Conservation (phyloP, 2,797 vertebrate genomes). For the Ctenopoma multispine region DNA sequence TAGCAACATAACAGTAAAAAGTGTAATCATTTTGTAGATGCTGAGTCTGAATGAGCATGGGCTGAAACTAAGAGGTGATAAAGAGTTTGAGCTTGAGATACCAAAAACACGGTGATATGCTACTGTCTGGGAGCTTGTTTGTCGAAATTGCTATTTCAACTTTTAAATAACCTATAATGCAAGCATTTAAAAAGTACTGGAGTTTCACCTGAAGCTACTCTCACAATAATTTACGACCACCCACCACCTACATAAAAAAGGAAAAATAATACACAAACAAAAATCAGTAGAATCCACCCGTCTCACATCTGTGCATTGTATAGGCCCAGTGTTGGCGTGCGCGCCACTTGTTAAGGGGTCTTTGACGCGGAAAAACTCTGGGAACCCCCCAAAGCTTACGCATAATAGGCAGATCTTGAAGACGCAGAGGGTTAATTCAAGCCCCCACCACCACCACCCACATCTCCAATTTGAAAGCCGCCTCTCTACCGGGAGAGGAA, state of each 20-base stretch:
- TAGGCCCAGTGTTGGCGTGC: background rate
- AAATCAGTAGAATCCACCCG: conserved; percentile 15
- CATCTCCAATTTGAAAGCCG: conserved; percentile 82
- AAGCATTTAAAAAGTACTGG: conserved; percentile 8
- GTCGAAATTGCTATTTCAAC: background rate
- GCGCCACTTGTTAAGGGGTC: conserved; percentile 28
- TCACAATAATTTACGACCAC: conserved; percentile 16
- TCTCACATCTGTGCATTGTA: conserved; percentile 27
- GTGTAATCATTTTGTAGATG: no score
- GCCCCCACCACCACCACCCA: conserved; percentile 78
- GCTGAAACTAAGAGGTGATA: background rate
- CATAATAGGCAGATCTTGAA: conserved; percentile 54
- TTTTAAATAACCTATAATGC: background rate
- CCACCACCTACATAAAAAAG: conserved; percentile 16
- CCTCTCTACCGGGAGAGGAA: conserved; percentile 88
- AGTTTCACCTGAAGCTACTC: conserved; percentile 28
- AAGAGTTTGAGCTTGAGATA: background rate
- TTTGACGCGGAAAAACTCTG: conserved; percentile 37
- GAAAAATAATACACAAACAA: background rate
- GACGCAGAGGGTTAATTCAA: conserved; percentile 76
- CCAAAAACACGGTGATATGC: no score
- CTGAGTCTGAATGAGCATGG: background rate
- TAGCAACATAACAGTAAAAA: no score
- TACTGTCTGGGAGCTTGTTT: background rate
- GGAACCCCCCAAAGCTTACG: conserved; percentile 62